A percentile compares a stretch with the other conserved stretches of the same genome.
Evolutionary conservation across 2,797 vertebrate genomes (phyloP).

Genomic region (Anableps anableps): DNA sequence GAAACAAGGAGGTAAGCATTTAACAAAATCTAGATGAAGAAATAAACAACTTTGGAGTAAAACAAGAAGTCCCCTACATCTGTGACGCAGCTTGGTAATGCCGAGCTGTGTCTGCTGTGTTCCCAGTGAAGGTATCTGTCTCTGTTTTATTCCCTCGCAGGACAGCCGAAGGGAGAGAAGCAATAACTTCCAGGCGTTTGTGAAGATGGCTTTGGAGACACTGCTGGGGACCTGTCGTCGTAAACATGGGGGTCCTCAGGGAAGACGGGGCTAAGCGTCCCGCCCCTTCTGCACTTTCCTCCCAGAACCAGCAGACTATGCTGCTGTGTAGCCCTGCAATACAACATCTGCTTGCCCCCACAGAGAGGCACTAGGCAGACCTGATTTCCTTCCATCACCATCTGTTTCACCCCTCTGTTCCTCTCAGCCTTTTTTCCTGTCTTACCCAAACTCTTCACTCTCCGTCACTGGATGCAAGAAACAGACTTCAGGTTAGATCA

Average conservation of each 20-base stretch:
- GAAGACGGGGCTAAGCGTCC: conserved; percentile 72
- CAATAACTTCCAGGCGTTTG: conserved; percentile 86
- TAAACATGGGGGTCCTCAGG: conserved; percentile 69
- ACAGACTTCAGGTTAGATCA: conserved; percentile 42
- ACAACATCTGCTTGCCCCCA: conserved; percentile 58
- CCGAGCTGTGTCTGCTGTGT: conserved; percentile 47
- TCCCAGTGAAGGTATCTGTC: conserved; percentile 75
- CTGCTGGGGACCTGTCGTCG: conserved; percentile 82
- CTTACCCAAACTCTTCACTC: conserved; percentile 31
- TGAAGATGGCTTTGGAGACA: conserved; percentile 86
- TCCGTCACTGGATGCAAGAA: conserved; percentile 46
- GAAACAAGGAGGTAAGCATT: conserved; percentile 85
- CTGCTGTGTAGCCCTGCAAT: conserved; percentile 42
- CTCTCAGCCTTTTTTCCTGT: conserved; percentile 13
- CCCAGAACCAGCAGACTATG: conserved; percentile 34
- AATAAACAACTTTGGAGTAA: not conserved
- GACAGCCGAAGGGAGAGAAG: conserved; percentile 89
- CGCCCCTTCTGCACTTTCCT: not conserved
- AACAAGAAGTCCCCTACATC: not conserved
- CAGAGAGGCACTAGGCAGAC: conserved; percentile 52
- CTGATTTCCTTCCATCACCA: conserved; percentile 68
- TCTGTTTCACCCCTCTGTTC: conserved; percentile 42
- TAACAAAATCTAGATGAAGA: not conserved
- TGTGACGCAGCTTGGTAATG: conserved; percentile 7
- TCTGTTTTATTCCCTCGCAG: conserved; percentile 72